phyloP scores from a whole-genome alignment of 2,113 vertebrate species.

The Emberiza fucata region DNA sequence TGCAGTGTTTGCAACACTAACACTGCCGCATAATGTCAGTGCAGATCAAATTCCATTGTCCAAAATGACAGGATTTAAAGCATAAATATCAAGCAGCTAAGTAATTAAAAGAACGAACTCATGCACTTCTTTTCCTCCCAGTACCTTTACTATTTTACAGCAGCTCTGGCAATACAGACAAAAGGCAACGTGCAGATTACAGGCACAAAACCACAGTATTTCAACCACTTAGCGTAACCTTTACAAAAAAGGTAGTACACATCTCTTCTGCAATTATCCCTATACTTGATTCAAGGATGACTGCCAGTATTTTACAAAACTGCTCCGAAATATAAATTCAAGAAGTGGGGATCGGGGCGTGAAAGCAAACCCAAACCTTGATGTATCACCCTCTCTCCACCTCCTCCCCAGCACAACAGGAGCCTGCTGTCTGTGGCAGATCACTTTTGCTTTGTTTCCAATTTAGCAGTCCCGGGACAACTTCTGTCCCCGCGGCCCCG shows the following conservation, averaged over 20 bases:
- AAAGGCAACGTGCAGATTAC: neutral
- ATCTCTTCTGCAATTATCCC: neutral
- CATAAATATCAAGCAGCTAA: neutral
- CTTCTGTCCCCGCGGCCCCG: neutral
- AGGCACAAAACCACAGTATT: neutral
- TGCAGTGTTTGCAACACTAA: neutral
- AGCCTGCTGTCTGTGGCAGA: neutral
- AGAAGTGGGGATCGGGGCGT: fast-evolving
- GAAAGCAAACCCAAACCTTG: neutral
- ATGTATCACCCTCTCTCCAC: neutral
- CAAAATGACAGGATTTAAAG: neutral
- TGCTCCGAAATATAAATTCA: neutral
- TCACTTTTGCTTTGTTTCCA: neutral
- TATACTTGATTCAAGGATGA: neutral
- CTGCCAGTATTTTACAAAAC: neutral
- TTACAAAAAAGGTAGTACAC: neutral
- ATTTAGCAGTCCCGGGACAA: neutral
- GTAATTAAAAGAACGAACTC: neutral
- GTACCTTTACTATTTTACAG: neutral
- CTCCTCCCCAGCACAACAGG: neutral
- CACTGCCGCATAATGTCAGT: conserved; percentile 26
- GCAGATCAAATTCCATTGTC: neutral
- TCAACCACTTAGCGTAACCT: neutral
- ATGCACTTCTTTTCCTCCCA: neutral
- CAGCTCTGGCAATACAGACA: neutral